Evolutionary conservation across 2,113 vertebrate genomes (phyloP).

Genomic region (Epinephelus cyanopodus): DNA sequence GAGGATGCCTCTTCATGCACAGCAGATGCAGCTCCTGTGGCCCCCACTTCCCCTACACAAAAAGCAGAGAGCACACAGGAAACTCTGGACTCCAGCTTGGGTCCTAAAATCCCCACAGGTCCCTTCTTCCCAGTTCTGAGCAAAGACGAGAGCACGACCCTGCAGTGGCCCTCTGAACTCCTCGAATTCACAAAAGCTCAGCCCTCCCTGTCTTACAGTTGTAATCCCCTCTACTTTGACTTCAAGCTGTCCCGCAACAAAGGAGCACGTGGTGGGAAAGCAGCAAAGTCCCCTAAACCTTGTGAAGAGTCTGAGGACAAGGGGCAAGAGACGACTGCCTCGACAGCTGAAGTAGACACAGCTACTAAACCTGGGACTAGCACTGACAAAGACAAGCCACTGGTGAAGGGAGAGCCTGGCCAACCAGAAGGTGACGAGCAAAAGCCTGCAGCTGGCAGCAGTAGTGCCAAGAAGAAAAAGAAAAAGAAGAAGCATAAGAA

Average conservation of each 20-base stretch:
- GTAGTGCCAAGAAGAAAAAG: constrained; percentile 86
- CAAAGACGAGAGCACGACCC: constrained; percentile 96
- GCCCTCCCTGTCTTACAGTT: constrained; percentile 96
- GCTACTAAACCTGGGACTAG: constrained; percentile 53
- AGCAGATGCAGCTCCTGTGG: constrained; percentile 32
- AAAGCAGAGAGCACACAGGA: constrained; percentile 58
- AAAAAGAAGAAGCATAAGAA: constrained; percentile 99
- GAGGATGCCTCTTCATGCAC: constrained; percentile 49
- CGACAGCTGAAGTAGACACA: constrained; percentile 69
- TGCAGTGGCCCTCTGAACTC: constrained; percentile 99
- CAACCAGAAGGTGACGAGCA: constrained; percentile 63
- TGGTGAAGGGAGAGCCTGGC: constrained; percentile 54
- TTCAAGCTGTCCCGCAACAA: constrained; percentile 97
- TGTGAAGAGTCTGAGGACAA: constrained; percentile 65
- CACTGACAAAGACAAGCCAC: constrained; percentile 65
- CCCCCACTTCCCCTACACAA: constrained; percentile 59
- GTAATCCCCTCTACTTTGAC: constrained; percentile 98
- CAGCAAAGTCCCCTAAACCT: constrained; percentile 74
- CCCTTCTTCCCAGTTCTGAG: constrained; percentile 97
- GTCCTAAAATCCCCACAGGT: constrained; percentile 90
- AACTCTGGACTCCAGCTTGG: constrained; percentile 78
- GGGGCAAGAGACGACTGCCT: constrained; percentile 69
- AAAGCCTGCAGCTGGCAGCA: constrained; percentile 76
- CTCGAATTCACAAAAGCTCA: constrained; percentile 94
- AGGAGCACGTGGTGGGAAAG: constrained; percentile 81